Base-by-base conservation (phyloP, 2,888 invertebrate species). In the Chouioia cunea region DNA sequence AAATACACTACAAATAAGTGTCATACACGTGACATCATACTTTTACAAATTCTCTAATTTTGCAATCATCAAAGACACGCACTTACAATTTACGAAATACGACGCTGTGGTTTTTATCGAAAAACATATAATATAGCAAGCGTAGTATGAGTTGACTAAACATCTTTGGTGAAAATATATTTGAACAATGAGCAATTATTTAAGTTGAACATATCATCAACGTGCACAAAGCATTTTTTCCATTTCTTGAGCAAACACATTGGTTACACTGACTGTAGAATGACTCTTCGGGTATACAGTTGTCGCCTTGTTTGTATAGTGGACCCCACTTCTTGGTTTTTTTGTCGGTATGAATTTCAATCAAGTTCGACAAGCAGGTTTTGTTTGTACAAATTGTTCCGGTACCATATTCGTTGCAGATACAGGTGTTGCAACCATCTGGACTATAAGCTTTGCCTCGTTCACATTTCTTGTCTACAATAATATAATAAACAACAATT, bases 231-330 rank as follows among this genome's bases (percentile, higher is more conserved):
- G 87, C 85, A 64, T 84, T 83, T 69, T 79, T 86, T 6, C 88
- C 88, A 70, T 87, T 87, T 0, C 87, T 86, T 0, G 86, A 85
- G 77, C 89, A 89, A 0, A 86, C 85, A 81, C 89, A 89, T 77
- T 87, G 87, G 77, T 88, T 89, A 81, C 89, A 89, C 47, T 84
- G 86, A 0, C 83, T 83, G 71, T 85, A 86, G 83, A 87, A 88
- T 0, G 0, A 15, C n/a, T 15, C 15, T 16, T 48, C 15, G 14
- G 48, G 48, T 16, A 15, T 48, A 16, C 48, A 48, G n/a, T 6
- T 16, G 48, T 48, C 48, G 48, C 48, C 14, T 48, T 48, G 14
- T 16, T 48, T 48, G 48, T 48, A 48, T 8, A 27, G 6, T 4
- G 27, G 27, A 4, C 27, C 27, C 27, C 6, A 27, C 27, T 27